These are phyloP conservation scores for Hirtodrosophila trivittata DNA, from an alignment of 2,888 invertebrate species.

Conservation along the genomic window DNA sequence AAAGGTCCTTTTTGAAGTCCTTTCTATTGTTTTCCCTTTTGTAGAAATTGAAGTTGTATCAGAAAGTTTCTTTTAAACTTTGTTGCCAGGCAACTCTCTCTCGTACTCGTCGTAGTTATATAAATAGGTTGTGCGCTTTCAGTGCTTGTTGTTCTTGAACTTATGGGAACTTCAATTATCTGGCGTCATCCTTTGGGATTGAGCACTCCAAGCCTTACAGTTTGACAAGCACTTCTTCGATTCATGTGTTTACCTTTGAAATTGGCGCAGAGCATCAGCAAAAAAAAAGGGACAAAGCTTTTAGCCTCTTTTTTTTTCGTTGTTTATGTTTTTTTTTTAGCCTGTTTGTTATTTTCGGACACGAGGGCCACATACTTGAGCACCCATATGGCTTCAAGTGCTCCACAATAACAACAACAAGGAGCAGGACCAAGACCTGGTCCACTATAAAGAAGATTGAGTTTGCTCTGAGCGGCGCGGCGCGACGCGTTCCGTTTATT, in stretches of 20 bases:
- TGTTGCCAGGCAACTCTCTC: too few species aligned
- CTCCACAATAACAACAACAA: slow-evolving; percentile 19
- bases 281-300: slow-evolving; percentile 55
- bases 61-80: too few species aligned
- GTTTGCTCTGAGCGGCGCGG: slow-evolving; percentile 20
- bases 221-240: slow-evolving; percentile 62
- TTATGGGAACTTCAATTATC: slow-evolving; percentile 40
- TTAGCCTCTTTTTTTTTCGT: slow-evolving; percentile 40
- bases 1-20: not conserved
- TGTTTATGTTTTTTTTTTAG: slow-evolving; percentile 16
- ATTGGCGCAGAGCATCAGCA: slow-evolving; percentile 58
- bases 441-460: slow-evolving; percentile 22
- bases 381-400: slow-evolving; percentile 65
- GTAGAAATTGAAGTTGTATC: too few species aligned
- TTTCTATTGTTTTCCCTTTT: not conserved
- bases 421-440: slow-evolving; percentile 1
- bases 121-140: too few species aligned
- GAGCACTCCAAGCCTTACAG: slow-evolving; percentile 58
- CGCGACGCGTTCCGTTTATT: slow-evolving; percentile 44
- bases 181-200: slow-evolving; percentile 32
- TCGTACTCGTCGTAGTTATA: too few species aligned
- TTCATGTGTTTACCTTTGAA: slow-evolving; percentile 72
- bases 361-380: slow-evolving; percentile 64
- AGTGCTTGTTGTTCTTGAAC: slow-evolving; percentile 25
- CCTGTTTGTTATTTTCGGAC: slow-evolving; percentile 43